Evolutionary conservation across 1,140 invertebrate species (phyloP).

Genomic region (Coptotermes formosanus): DNA sequence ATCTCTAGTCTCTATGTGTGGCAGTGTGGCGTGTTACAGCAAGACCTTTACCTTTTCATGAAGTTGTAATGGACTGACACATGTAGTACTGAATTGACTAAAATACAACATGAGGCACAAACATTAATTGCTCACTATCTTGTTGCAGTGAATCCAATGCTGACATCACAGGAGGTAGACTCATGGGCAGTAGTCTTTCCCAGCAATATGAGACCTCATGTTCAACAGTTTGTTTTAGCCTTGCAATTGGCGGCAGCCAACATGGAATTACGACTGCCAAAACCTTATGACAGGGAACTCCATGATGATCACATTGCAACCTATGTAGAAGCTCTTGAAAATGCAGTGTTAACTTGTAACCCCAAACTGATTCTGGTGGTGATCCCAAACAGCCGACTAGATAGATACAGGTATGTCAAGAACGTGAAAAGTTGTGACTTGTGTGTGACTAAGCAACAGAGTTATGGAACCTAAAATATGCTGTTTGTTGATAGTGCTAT

Average conservation of each 20-base stretch:
- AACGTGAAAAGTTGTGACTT: too few relatives aligned
- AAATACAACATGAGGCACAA: too few relatives aligned
- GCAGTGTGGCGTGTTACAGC: too few relatives aligned
- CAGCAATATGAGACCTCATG: not conserved
- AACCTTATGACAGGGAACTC: not conserved
- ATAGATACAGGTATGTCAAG: constrained; percentile 44
- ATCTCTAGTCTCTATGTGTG: too few relatives aligned
- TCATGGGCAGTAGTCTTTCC: constrained; percentile 23
- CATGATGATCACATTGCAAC: constrained; percentile 39
- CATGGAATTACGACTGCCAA: not conserved
- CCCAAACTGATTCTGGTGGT: constrained; percentile 65
- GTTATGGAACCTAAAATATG: not conserved
- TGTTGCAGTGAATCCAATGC: constrained; percentile 27
- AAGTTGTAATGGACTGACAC: too few relatives aligned
- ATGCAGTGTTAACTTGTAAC: constrained; percentile 51
- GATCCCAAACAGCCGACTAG: constrained; percentile 65
- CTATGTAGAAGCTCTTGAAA: constrained; percentile 55
- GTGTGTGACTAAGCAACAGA: too few relatives aligned
- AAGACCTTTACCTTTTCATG: too few relatives aligned
- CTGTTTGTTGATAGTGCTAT: constrained; percentile 67
- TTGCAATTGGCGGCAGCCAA: not conserved
- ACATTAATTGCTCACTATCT: too few relatives aligned
- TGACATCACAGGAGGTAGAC: not conserved
- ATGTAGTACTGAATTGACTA: too few relatives aligned
- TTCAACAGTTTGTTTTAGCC: not conserved